Conservation (phyloP, 1,140 invertebrate genomes). For the Drosophila fuyamai region DNA sequence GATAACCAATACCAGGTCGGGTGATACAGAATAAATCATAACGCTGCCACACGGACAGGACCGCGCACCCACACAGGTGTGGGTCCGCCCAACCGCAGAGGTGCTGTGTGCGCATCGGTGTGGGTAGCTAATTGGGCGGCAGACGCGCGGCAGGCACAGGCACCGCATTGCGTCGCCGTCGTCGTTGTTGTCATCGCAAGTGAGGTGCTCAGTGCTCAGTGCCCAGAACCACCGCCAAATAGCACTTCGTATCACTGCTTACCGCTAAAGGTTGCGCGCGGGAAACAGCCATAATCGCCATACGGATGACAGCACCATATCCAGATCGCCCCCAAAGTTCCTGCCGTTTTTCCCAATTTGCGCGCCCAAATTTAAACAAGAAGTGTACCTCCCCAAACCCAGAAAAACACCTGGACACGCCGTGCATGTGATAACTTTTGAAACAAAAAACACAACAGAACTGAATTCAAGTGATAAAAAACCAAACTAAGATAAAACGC, state of each 20-base stretch:
- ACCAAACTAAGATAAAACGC: conserved; percentile 63
- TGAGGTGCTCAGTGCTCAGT: conserved; percentile 29
- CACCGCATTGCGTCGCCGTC: conserved; percentile 66
- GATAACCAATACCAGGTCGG: conserved; percentile 66
- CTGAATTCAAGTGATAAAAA: conserved; percentile 65
- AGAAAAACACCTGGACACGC: conserved; percentile 26
- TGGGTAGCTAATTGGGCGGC: conserved; percentile 77
- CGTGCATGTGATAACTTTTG: conserved; percentile 71
- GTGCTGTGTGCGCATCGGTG: conserved; percentile 51
- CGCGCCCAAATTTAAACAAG: conserved; percentile 26
- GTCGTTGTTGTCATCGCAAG: conserved; percentile 48
- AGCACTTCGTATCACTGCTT: conserved; percentile 49
- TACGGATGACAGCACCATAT: conserved; percentile 43
- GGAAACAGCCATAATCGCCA: conserved; percentile 23
- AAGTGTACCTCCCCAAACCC: background rate
- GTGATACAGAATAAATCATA: conserved; percentile 76
- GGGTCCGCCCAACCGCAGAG: conserved; percentile 62
- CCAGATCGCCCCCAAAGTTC: background rate
- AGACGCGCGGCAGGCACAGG: conserved; percentile 51
- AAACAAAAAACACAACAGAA: conserved; percentile 29
- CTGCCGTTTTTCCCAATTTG: background rate
- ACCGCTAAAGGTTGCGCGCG: conserved; percentile 32
- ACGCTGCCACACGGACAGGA: conserved; percentile 55
- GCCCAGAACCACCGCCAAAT: conserved; percentile 29
- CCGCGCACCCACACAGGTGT: conserved; percentile 44